These are phyloP conservation scores for Ammodramus savannarum DNA, from an alignment of 2,113 vertebrate genomes.

Conservation along the genomic window DNA sequence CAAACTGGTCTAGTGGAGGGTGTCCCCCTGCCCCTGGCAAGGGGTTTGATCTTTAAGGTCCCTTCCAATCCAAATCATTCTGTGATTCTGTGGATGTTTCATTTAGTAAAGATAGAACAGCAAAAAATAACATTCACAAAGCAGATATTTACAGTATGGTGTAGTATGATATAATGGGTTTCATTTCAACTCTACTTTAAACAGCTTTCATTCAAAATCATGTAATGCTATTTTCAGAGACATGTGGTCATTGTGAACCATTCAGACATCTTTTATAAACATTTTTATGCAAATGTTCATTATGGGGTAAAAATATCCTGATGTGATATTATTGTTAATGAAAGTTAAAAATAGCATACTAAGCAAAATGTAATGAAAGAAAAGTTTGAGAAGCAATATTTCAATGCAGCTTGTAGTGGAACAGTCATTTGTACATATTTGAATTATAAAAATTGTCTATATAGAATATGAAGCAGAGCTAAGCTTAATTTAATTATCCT, in stretches of 20 bases:
- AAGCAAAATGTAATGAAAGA: not conserved
- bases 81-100: not conserved
- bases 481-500: not conserved
- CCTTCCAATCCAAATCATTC: not conserved
- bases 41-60: not conserved
- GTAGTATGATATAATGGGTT: not conserved
- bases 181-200: not conserved
- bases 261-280: not conserved
- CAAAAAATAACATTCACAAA: not conserved
- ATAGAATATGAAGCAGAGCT: not conserved
- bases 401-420: not conserved
- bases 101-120: not conserved
- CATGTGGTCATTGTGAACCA: not conserved
- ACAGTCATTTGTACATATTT: not conserved
- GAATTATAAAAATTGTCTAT: not conserved
- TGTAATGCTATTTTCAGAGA: not conserved
- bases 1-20: not conserved
- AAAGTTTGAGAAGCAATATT: not conserved
- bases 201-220: not conserved
- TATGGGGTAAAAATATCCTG: not conserved
- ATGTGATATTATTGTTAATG: rapidly evolving
- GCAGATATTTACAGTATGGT: not conserved
- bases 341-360: not conserved
- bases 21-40: not conserved
- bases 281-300: not conserved